These are phyloP conservation scores for Triplophysa yarkandensis DNA, from an alignment of 2,797 vertebrate species.

Conservation along the genomic window DNA sequence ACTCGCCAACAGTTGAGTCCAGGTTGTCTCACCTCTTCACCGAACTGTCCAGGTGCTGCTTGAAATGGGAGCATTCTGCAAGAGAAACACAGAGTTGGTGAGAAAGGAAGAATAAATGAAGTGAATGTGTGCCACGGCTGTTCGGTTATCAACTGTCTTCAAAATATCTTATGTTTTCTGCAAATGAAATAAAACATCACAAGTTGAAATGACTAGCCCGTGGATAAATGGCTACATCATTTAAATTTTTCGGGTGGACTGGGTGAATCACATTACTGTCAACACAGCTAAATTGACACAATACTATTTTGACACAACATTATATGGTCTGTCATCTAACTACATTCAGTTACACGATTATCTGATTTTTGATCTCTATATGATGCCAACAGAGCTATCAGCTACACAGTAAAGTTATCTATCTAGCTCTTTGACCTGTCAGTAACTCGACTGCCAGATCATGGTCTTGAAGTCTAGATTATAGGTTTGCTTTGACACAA, in stretches of 20 bases:
- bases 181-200: too few species aligned
- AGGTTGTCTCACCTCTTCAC: constrained; percentile 62
- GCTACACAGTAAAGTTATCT: constrained; percentile 46
- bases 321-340: too few species aligned
- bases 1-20: constrained; percentile 84
- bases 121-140: too few species aligned
- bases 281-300: too few species aligned
- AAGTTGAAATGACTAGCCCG: too few species aligned
- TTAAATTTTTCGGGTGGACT: too few species aligned
- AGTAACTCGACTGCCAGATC: constrained; percentile 10
- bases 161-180: too few species aligned
- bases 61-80: constrained; percentile 74
- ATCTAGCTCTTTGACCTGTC: constrained; percentile 46
- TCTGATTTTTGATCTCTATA: constrained; percentile 19
- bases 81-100: constrained; percentile 1
- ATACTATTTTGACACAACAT: too few species aligned
- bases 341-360: too few species aligned
- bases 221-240: too few species aligned
- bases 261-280: too few species aligned
- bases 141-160: too few species aligned
- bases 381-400: constrained; percentile 18
- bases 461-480: constrained; percentile 6
- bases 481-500: constrained; percentile 15
- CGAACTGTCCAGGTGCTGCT: constrained; percentile 74
- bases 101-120: background rate